phyloP scores from a whole-genome alignment of 2,113 vertebrate species.

The Nyctereutes procyonoides region DNA sequence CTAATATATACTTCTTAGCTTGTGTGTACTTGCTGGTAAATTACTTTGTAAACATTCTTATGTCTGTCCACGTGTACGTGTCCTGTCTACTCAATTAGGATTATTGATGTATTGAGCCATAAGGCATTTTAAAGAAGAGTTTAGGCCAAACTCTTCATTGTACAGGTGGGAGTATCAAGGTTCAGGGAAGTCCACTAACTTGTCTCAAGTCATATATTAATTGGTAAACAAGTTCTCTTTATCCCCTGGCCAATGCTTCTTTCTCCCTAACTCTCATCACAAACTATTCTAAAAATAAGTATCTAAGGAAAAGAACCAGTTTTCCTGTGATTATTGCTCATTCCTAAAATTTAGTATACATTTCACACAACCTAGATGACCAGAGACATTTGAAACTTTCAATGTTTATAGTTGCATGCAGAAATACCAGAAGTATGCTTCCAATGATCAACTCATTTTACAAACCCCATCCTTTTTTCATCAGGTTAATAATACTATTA shows the following conservation, averaged over 20 bases:
- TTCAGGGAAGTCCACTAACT: neutral
- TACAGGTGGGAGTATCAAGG: constrained; percentile 7
- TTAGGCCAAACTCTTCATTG: neutral
- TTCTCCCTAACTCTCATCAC: neutral
- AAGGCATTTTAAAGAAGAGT: constrained; percentile 48
- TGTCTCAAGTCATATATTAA: neutral
- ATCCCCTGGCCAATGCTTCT: neutral
- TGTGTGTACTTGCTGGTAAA: neutral
- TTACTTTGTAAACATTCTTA: constrained; percentile 45
- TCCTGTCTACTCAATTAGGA: constrained; percentile 67
- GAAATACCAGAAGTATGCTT: neutral
- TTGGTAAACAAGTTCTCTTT: neutral
- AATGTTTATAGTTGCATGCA: neutral
- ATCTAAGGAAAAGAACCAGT: neutral
- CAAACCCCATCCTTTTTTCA: neutral
- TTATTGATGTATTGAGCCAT: constrained; percentile 49
- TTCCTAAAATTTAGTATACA: neutral
- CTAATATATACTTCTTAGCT: neutral
- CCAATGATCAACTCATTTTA: neutral
- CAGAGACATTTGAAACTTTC: neutral
- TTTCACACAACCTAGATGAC: neutral
- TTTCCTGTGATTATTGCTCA: neutral
- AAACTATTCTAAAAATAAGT: neutral
- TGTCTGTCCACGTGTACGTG: constrained; percentile 39
- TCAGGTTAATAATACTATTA: neutral